These are phyloP conservation scores for Cryptomyrus ogoouensis DNA, from an alignment of 2,113 vertebrate species.

Conservation along the genomic window DNA sequence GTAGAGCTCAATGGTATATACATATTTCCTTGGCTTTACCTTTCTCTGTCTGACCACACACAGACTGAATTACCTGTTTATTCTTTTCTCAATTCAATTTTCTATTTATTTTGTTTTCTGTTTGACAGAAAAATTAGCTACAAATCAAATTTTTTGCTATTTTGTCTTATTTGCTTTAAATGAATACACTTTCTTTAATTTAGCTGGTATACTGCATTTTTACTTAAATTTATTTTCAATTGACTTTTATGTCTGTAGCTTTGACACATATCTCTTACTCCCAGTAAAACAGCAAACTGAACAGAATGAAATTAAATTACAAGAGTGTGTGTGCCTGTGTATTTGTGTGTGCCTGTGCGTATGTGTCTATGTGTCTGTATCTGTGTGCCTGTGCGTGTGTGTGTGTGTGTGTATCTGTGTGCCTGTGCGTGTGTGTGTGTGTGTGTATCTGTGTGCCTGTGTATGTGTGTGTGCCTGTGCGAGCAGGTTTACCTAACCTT, in stretches of 20 bases:
- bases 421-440: background rate
- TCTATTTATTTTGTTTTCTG: background rate
- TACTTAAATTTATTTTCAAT: background rate
- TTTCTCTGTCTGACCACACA: background rate
- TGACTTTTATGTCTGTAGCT: background rate
- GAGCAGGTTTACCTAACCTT: too few species aligned
- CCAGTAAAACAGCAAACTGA: conserved; percentile 34
- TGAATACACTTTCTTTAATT: background rate
- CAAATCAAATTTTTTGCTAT: background rate
- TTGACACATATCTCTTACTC: conserved; percentile 1
- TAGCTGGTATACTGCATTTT: background rate
- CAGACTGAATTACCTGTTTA: background rate
- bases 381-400: too few species aligned
- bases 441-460: too few species aligned
- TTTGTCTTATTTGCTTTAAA: background rate
- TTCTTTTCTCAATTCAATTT: background rate
- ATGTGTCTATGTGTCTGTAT: too few species aligned
- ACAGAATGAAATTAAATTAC: conserved; percentile 26
- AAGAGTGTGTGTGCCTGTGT: background rate
- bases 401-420: too few species aligned
- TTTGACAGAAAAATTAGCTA: background rate
- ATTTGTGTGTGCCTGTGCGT: too few species aligned
- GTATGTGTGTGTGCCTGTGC: too few species aligned
- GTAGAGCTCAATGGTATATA: background rate
- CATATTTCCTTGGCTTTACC: background rate